A percentile compares a stretch with the other conserved stretches of the same genome.
Evolutionary conservation across 1,140 invertebrate species (phyloP).

Genomic region (Condylostylus longicornis): DNA sequence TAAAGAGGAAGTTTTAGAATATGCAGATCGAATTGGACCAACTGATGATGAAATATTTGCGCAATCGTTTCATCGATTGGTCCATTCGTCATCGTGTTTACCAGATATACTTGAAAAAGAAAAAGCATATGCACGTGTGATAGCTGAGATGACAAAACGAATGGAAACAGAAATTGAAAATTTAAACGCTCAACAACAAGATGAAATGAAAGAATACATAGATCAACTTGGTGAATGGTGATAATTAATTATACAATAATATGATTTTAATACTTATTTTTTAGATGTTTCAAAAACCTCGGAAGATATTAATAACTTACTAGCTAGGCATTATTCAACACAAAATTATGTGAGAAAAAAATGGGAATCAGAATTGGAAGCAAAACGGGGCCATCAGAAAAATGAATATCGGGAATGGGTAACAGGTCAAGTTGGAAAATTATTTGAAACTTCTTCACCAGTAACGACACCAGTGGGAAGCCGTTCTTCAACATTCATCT

Average conservation of each 20-base stretch:
- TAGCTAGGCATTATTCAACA: conserved; percentile 47
- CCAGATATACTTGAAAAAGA: conserved; percentile 67
- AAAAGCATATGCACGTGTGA: conserved; percentile 56
- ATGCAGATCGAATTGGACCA: conserved; percentile 50
- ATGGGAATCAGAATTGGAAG: conserved; percentile 63
- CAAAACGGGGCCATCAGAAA: conserved; percentile 59
- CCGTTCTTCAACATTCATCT: conserved; percentile 30
- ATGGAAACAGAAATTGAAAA: conserved; percentile 48
- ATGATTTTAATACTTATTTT: conserved; percentile 21
- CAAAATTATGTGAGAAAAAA: conserved; percentile 59
- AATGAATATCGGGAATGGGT: conserved; percentile 71
- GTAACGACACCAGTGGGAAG: conserved; percentile 26
- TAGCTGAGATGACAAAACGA: conserved; percentile 47
- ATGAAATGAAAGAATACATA: conserved; percentile 35
- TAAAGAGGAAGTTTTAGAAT: conserved; percentile 49
- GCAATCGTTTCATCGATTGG: conserved; percentile 62
- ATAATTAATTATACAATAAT: neutral
- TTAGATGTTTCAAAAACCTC: too few relatives aligned
- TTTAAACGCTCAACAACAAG: conserved; percentile 40
- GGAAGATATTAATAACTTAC: conserved; percentile 63
- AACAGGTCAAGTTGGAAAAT: conserved; percentile 30
- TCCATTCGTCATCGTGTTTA: conserved; percentile 59
- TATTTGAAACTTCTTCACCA: conserved; percentile 23
- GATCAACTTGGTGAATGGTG: conserved; percentile 32
- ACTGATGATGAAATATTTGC: conserved; percentile 67